These are phyloP conservation scores for Nothocercus nigrocapillus DNA, from an alignment of 2,113 vertebrate species.

Conservation along the genomic window DNA sequence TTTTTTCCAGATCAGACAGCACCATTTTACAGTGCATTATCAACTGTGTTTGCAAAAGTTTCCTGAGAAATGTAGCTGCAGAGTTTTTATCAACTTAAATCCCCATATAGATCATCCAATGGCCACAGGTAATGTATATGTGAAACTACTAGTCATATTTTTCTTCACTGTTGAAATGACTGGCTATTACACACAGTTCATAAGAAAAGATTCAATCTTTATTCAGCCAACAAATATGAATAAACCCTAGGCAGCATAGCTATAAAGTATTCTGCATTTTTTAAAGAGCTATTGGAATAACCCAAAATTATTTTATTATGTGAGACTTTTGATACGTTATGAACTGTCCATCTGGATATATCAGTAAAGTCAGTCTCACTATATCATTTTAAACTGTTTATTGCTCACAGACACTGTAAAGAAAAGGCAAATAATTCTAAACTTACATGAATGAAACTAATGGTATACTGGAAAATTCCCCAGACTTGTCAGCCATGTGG, in stretches of 20 bases:
- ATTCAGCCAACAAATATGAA: neutral
- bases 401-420: neutral
- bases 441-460: constrained; percentile 42
- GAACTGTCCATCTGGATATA: neutral
- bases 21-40: neutral
- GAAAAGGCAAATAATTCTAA: constrained; percentile 23
- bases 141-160: neutral
- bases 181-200: neutral
- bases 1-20: neutral
- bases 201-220: neutral
- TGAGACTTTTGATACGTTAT: neutral
- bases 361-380: neutral
- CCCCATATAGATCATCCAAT: neutral
- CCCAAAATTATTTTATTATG: neutral
- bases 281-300: neutral
- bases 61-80: neutral
- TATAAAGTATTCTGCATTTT: neutral
- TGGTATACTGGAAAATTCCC: neutral
- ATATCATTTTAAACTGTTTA: neutral
- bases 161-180: neutral
- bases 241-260: neutral
- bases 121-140: neutral
- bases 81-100: neutral
- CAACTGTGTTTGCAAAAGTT: neutral
- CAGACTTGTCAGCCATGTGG: neutral